These are phyloP conservation scores for Trematomus loennbergii DNA, from an alignment of 2,113 vertebrate species.

Conservation along the genomic window DNA sequence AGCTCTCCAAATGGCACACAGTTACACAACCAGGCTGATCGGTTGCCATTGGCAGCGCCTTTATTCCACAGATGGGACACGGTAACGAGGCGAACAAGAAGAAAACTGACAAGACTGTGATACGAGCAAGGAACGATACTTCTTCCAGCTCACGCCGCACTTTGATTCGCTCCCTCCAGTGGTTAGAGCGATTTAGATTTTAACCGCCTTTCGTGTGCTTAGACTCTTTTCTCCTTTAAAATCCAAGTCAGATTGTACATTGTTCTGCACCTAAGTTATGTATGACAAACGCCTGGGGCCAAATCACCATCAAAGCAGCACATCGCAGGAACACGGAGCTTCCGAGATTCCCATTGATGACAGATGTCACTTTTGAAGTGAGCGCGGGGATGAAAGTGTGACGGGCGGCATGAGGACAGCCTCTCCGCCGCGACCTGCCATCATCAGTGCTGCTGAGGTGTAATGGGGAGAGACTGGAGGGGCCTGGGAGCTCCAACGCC, in stretches of 20 bases:
- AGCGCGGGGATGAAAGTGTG: slow-evolving; percentile 85
- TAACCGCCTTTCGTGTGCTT: slow-evolving; percentile 85
- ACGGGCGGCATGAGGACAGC: slow-evolving; percentile 81
- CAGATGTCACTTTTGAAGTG: slow-evolving; percentile 87
- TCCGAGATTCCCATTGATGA: slow-evolving; percentile 88
- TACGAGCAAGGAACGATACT: slow-evolving; percentile 74
- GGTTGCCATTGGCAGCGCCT: slow-evolving; percentile 57
- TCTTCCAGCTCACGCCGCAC: slow-evolving; percentile 82
- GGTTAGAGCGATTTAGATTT: slow-evolving; percentile 87
- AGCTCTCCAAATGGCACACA: slow-evolving; percentile 38
- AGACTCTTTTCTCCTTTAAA: slow-evolving; percentile 77
- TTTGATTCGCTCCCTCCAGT: slow-evolving; percentile 92
- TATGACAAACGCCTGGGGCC: slow-evolving; percentile 89
- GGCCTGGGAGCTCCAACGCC: slow-evolving; percentile 67
- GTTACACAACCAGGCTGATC: slow-evolving; percentile 37
- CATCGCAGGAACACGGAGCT: slow-evolving; percentile 84
- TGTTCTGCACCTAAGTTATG: slow-evolving; percentile 91
- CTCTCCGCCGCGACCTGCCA: slow-evolving; percentile 76
- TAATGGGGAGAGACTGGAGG: slow-evolving; percentile 79
- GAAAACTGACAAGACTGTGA: slow-evolving; percentile 86
- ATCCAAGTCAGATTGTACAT: slow-evolving; percentile 86
- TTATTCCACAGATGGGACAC: slow-evolving; percentile 74
- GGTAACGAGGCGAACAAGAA: slow-evolving; percentile 84
- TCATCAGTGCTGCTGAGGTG: slow-evolving; percentile 72
- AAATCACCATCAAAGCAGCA: slow-evolving; percentile 87